These are phyloP conservation scores for Phoebastria nigripes DNA, from an alignment of 2,797 vertebrate species.

Conservation along the genomic window DNA sequence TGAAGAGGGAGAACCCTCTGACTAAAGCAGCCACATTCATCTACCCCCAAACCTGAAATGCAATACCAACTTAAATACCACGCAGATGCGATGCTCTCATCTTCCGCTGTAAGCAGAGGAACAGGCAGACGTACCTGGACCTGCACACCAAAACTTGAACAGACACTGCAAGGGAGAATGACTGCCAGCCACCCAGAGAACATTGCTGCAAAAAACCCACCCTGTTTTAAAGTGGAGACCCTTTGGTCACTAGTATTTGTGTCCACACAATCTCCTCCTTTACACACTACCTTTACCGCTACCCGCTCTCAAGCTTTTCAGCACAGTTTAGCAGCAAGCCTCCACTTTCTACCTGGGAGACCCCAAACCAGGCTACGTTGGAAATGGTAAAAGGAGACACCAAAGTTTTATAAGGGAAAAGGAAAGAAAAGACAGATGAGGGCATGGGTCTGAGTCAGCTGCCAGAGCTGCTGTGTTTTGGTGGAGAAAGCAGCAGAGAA, in stretches of 20 bases:
- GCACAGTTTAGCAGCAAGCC: background rate
- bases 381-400: background rate
- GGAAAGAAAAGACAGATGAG: background rate
- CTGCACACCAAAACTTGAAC: no score
- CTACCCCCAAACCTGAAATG: background rate
- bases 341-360: background rate
- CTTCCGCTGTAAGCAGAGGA: background rate
- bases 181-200: no score
- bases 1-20: background rate
- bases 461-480: background rate
- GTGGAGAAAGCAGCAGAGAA: background rate
- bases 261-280: background rate
- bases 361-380: accelerated
- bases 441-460: background rate
- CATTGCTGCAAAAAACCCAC: background rate
- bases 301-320: background rate
- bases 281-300: background rate
- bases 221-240: background rate
- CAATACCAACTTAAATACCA: no score
- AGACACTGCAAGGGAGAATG: accelerated
- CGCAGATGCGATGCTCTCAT: accelerated
- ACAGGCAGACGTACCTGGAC: no score
- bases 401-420: background rate
- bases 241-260: background rate
- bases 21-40: background rate